Percentiles rank a stretch among this genome's conserved stretches.
Evolutionary conservation across 2,113 vertebrate genomes (phyloP).

Genomic region (Hydrochoerus hydrochaeris): DNA sequence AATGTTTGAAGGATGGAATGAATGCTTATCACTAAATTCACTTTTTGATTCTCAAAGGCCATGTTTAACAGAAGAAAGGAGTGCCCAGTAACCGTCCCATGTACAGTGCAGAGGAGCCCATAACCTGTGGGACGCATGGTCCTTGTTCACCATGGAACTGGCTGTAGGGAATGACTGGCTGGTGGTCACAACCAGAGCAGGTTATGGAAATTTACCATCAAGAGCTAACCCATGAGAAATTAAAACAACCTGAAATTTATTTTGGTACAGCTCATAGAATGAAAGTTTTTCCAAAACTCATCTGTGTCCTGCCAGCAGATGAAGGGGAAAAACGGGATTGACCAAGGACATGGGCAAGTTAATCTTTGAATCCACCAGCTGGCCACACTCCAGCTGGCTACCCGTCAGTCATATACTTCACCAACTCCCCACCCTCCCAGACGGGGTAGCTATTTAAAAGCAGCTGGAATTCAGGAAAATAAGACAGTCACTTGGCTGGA

Average conservation of each 20-base stretch:
- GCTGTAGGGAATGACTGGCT: neutral
- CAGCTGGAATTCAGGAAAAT: neutral
- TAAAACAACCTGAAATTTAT: neutral
- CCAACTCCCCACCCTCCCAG: neutral
- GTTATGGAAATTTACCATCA: neutral
- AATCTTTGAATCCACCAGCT: neutral
- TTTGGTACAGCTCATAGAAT: neutral
- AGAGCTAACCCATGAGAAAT: neutral
- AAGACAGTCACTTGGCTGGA: neutral
- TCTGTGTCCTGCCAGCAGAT: neutral
- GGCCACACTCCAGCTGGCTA: neutral
- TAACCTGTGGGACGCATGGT: rapidly evolving
- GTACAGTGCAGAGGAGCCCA: neutral
- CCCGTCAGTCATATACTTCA: neutral
- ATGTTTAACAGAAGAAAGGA: neutral
- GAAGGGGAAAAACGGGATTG: neutral
- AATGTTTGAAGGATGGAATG: neutral
- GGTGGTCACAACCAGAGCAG: neutral
- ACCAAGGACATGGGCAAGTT: neutral
- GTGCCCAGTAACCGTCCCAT: neutral
- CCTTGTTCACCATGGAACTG: neutral
- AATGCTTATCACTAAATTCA: neutral
- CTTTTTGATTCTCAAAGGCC: neutral
- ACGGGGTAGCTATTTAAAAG: neutral
- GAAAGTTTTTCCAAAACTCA: neutral